Base-by-base conservation (phyloP, 2,888 invertebrate species). In the Leucoma salicis region DNA sequence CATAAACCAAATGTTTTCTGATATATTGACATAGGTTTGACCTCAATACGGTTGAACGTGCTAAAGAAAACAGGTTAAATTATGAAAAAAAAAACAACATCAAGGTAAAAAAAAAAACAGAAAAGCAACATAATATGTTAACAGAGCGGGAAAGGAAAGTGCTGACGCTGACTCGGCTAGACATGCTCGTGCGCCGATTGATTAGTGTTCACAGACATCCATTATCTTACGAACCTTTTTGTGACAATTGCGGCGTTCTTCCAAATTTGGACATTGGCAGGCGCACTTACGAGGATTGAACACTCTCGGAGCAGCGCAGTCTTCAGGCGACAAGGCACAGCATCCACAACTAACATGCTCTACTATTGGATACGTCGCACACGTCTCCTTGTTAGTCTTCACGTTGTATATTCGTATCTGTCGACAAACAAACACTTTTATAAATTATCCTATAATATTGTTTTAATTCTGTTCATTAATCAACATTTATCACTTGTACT, bases 241-340 rank as follows among this genome's bases (percentile, higher is more conserved):
- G 61, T 81, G 76, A 57, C 88, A 89, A 49, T 55, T 66, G 62
- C 84, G 71, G 59, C 84, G 78, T 49, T 85, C 84, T 49, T 79
- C 77, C 60, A 67, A 53, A 78, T 87, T 80, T 61, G 87, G 81
- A 69, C 89, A 89, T 70, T 84, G 83, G 66, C 88, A 88, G 75
- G 79, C 62, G 75, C 87, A 89, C 88, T 88, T 89, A 88, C 88
- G 88, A 72, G 84, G 82, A 54, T 83, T 85, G 71, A 71, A 84
- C 51, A 85, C 74, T 54, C 65, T 64, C 39, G 79, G 77, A 8
- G 76, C 57, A 8, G 61, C 64, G 61, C 88, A 89, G 42, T 74
- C 70, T 24, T 66, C 73, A 0, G 74, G 64, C 2, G 70, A 56
- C 8, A 68, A 63, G 8, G 70, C 60, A 52, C 88, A 86, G 67